Evolutionary conservation across 2,113 vertebrate species (phyloP), one percentile per base, ranked within the genome.

Genomic region (Malaclemys terrapin): DNA sequence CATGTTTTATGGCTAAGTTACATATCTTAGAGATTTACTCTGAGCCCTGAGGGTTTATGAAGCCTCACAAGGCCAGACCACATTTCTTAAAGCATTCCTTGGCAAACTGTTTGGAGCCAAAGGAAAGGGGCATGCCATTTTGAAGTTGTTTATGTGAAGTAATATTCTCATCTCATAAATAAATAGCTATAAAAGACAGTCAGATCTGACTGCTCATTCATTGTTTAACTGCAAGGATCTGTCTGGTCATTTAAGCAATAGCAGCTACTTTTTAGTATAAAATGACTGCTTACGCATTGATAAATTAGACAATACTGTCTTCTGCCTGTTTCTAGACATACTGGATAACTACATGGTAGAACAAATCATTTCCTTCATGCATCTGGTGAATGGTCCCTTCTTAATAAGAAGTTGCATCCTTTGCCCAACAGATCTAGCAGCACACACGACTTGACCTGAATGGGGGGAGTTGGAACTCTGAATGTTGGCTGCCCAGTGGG

Each of bases 391-490:
- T 24, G 22, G 42, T 22, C 65, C 12, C 25, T 14, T 78, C 42
- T 78, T 76, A 1, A 17, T 4, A 4, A 22, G 6, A 82, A 81
- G 52, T 2, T 88, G 24, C 8, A 22, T 0, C 0, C 50, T 35
- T 76, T 85, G 19, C 25, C 29, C 10, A 52, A 72, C 5, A 87
- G 16, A 87, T 42, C 29, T 22, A 31, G 4, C 10, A 76, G 42
- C 49, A 85, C 9, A 27, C 38, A 22, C 42, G 25, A 0, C 1
- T 65, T 5, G 65, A 42, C 11, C 19, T 24, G 38, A 14, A 11
- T 27, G 3, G 35, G 35, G 11, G 75, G 42, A 16, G 7, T 7
- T 7, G 25, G 42, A 47, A 47, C 38, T 47, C 72, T 75, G 19
- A 76, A 25, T 76, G 25, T 50, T 2, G 9, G 45, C 45, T 87